These are phyloP conservation scores for Aplysina aerophoba DNA, from an alignment of 37 sponge, comb jelly and placozoan genomes.

Conservation along the genomic window DNA sequence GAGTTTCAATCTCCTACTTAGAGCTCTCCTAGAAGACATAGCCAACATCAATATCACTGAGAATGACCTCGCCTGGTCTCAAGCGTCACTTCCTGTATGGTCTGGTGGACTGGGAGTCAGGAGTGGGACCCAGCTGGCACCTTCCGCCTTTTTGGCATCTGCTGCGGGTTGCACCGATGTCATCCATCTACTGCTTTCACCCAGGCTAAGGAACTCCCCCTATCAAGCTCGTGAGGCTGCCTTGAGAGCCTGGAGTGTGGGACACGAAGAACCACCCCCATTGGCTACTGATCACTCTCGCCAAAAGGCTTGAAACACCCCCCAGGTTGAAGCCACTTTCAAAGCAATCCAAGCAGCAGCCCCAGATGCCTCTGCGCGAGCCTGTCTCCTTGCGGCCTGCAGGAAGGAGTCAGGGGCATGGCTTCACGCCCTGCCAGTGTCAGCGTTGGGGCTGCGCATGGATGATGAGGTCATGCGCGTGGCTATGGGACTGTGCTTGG, in stretches of 20 bases:
- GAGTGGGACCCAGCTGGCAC: background rate
- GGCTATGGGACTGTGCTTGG: no score
- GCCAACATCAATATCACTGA: slow-evolving; percentile 25
- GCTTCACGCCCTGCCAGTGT: background rate
- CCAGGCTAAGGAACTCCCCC: background rate
- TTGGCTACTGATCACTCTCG: background rate
- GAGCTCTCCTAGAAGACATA: slow-evolving; percentile 30
- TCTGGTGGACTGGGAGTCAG: background rate
- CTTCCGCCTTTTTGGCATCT: slow-evolving; percentile 6
- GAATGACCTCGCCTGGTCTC: slow-evolving; percentile 43
- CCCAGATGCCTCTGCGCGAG: background rate
- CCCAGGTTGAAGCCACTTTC: background rate
- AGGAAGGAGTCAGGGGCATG: background rate
- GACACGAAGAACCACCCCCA: background rate
- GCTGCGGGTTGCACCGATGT: background rate
- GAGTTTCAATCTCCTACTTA: slow-evolving; percentile 16
- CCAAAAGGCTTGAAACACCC: background rate
- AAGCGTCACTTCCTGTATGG: slow-evolving; percentile 18
- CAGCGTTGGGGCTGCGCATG: background rate
- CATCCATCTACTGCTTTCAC: background rate
- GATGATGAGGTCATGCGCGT: background rate
- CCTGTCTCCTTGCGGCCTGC: background rate
- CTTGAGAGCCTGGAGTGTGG: background rate
- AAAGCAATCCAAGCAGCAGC: no score
- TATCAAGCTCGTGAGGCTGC: background rate